Evolutionary conservation across 1,140 invertebrate species (phyloP).

Genomic region (Pseudomyrmex dendroicus): DNA sequence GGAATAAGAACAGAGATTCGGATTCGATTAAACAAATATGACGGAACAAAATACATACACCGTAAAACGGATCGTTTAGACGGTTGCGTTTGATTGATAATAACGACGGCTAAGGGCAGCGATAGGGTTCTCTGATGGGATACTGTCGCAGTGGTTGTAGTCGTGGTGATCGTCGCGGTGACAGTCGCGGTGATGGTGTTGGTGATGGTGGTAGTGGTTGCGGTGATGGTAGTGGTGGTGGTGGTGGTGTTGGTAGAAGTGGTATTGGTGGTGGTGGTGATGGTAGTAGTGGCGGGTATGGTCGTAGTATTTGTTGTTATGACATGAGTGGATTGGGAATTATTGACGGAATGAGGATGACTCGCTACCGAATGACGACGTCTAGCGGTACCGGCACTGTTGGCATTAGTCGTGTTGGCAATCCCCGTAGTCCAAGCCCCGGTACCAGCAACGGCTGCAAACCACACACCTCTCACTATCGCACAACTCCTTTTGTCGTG

Average conservation of each 20-base stretch:
- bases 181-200: conserved; percentile 70
- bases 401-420: conserved; percentile 79
- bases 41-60: conserved; percentile 80
- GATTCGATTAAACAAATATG: conserved; percentile 58
- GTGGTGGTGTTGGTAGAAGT: conserved; percentile 68
- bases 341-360: conserved; percentile 83
- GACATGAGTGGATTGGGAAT: conserved; percentile 82
- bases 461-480: conserved; percentile 81
- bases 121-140: conserved; percentile 89
- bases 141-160: conserved; percentile 81
- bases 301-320: conserved; percentile 76
- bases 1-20: conserved; percentile 60
- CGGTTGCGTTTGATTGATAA: conserved; percentile 85
- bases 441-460: conserved; percentile 82
- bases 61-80: conserved; percentile 84
- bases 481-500: conserved; percentile 65
- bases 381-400: conserved; percentile 81
- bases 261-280: conserved; percentile 75
- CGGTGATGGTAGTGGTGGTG: conserved; percentile 73
- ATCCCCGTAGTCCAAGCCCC: conserved; percentile 81
- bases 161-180: conserved; percentile 72
- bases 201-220: conserved; percentile 69
- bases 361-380: conserved; percentile 84
- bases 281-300: conserved; percentile 70
- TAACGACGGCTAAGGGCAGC: conserved; percentile 86